These are phyloP conservation scores for Nebria ingens DNA, from an alignment of 1,140 invertebrate genomes.

Conservation along the genomic window DNA sequence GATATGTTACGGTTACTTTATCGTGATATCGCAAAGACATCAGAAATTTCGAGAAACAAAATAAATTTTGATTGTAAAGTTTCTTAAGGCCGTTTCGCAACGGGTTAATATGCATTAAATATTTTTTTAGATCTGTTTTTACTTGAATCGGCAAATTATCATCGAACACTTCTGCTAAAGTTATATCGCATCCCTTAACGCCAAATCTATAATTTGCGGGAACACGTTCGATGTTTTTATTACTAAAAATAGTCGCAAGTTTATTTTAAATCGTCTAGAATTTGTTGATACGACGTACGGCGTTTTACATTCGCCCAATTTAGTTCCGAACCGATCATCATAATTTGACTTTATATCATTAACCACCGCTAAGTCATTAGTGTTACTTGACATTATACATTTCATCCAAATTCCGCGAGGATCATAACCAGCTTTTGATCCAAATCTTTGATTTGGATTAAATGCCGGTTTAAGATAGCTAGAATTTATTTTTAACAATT, in stretches of 20 bases:
- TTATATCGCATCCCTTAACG: too few relatives aligned
- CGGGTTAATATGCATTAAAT: constrained; percentile 21
- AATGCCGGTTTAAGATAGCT: constrained; percentile 19
- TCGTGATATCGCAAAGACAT: constrained; percentile 29
- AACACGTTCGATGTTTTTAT: too few relatives aligned
- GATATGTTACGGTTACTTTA: constrained; percentile 23
- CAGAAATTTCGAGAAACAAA: neutral
- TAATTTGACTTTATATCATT: constrained; percentile 36
- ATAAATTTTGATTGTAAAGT: constrained; percentile 32
- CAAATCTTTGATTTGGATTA: constrained; percentile 28
- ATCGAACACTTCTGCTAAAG: too few relatives aligned
- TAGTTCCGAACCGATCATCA: constrained; percentile 28
- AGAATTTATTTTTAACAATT: neutral
- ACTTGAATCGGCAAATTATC: too few relatives aligned
- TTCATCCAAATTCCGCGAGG: constrained; percentile 35
- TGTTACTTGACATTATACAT: constrained; percentile 37
- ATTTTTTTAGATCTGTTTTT: neutral
- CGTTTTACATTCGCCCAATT: constrained; percentile 33
- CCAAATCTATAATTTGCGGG: too few relatives aligned
- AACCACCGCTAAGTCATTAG: constrained; percentile 25
- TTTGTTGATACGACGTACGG: too few relatives aligned
- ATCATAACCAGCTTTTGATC: constrained; percentile 35
- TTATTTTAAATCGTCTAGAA: too few relatives aligned
- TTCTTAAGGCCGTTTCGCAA: constrained; percentile 29
- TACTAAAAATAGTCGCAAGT: too few relatives aligned